Evolutionary conservation across 2,113 vertebrate genomes (phyloP), one percentile per base, ranked within the genome.

Genomic region (Alaudala cheleensis): DNA sequence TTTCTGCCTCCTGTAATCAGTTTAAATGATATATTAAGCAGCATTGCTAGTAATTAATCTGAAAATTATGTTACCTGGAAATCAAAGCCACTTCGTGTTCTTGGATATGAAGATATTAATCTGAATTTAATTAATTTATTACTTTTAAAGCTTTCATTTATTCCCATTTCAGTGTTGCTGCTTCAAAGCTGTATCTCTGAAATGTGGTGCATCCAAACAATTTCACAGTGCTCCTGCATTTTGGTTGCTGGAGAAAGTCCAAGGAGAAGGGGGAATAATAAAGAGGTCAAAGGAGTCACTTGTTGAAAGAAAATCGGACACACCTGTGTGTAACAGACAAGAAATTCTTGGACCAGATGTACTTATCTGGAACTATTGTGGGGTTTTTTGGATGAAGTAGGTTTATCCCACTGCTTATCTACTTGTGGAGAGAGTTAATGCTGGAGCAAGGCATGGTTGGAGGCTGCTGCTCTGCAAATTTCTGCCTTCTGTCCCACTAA

Each of bases 1-100:
- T 95, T 93, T 70, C 60, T 90, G 40, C 88, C 86, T 92, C 28
- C 71, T 86, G 60, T 76, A 96, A 86, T 88, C 96, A 78, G 54
- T 83, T 86, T 84, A 66, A 70, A 73, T 94, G 74, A 93, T 92
- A 58, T 39, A 95, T 94, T 82, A 96, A 91, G 74, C 89, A 93
- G 13, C 31, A 78, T 93, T 90, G 44, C 69, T n/a, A 29, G 85
- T 96, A 94, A 94, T 96, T 96, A 77, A 51, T 89, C 71, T 64
- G 69, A 82, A 78, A 96, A 90, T 88, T 73, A 80, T 54, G 56
- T 81, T 89, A 87, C 85, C 47, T 93, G 58, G 58, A 94, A 96
- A 95, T 91, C 64, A 61, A 83, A 92, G 42, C 31, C 56, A 56
- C 37, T 93, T 96, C 72, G 54, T 65, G 20, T 45, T 61, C 71